Evolutionary conservation across 2,797 vertebrate genomes (phyloP).

Genomic region (Eospalax fontanierii): DNA sequence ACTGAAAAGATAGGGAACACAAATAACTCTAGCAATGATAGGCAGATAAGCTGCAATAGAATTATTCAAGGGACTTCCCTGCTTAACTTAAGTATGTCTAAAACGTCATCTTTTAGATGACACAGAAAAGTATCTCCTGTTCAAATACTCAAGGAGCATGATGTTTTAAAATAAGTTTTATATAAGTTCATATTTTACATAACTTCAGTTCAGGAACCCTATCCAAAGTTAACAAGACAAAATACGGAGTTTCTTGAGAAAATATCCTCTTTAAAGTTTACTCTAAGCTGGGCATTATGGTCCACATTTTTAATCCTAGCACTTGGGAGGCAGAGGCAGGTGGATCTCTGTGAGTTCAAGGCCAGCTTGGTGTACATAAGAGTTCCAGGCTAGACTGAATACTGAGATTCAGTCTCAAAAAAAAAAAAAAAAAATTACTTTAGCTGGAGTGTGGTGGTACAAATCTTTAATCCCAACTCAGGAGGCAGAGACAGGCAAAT

Average conservation of each 20-base stretch:
- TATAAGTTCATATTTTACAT: slow-evolving; percentile 38
- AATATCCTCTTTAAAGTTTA: slow-evolving; percentile 52
- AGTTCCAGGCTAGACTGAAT: not conserved
- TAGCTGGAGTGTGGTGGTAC: too few species aligned
- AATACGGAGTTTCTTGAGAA: slow-evolving; percentile 46
- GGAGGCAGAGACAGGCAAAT: too few species aligned
- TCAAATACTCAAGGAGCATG: slow-evolving; percentile 61
- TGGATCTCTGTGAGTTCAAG: not conserved
- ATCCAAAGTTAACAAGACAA: slow-evolving; percentile 28
- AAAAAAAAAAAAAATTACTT: too few species aligned
- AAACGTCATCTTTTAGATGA: slow-evolving; percentile 53
- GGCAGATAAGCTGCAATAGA: not conserved
- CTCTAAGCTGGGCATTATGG: not conserved
- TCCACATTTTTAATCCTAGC: not conserved
- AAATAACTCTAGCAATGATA: slow-evolving; percentile 35
- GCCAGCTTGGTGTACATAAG: not conserved
- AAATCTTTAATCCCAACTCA: too few species aligned
- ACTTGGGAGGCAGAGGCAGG: not conserved
- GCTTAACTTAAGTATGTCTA: slow-evolving; percentile 50
- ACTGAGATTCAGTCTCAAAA: too few species aligned
- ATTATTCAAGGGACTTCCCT: slow-evolving; percentile 48
- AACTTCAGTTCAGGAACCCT: slow-evolving; percentile 41
- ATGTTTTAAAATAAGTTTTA: slow-evolving; percentile 58
- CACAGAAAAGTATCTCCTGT: slow-evolving; percentile 33
- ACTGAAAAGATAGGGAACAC: slow-evolving; percentile 36